A percentile compares a stretch with the other conserved stretches of the same genome.
Evolutionary conservation across 2,888 invertebrate species (phyloP).

Genomic region (Temnothorax ravouxi): DNA sequence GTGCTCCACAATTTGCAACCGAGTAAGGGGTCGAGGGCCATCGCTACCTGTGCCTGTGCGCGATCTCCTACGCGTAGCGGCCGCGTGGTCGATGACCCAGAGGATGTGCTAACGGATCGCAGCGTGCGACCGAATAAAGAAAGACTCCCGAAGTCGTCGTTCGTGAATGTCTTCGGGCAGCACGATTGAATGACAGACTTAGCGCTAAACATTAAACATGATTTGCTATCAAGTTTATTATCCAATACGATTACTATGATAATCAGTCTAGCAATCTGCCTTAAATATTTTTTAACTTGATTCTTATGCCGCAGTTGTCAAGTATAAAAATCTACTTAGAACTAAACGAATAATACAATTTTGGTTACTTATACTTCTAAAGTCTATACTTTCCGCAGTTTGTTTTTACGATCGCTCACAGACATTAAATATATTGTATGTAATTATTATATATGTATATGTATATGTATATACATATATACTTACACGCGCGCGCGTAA

Average conservation of each 20-base stretch:
- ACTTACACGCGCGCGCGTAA: no score
- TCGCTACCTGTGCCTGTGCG: constrained; percentile 42
- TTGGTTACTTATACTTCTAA: not conserved
- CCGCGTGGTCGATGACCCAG: constrained; percentile 78
- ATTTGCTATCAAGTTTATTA: not conserved
- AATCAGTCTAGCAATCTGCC: not conserved
- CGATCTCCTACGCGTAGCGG: constrained; percentile 54
- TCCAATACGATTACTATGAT: not conserved
- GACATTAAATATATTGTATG: not conserved
- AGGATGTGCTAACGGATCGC: constrained; percentile 77
- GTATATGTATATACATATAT: not conserved
- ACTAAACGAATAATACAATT: not conserved
- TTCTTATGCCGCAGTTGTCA: not conserved
- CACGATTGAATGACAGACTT: constrained; percentile 47
- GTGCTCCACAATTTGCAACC: constrained; percentile 16
- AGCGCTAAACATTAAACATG: not conserved
- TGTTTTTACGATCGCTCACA: not conserved
- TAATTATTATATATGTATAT: not conserved
- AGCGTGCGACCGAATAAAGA: constrained; percentile 68
- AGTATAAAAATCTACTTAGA: not conserved
- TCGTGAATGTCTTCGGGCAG: constrained; percentile 56
- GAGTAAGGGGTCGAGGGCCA: constrained; percentile 31
- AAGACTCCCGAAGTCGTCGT: constrained; percentile 51
- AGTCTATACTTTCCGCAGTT: not conserved
- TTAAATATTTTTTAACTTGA: not conserved